Conservation (phyloP, 2,888 invertebrate genomes). For the Himalopsyche anomala region DNA sequence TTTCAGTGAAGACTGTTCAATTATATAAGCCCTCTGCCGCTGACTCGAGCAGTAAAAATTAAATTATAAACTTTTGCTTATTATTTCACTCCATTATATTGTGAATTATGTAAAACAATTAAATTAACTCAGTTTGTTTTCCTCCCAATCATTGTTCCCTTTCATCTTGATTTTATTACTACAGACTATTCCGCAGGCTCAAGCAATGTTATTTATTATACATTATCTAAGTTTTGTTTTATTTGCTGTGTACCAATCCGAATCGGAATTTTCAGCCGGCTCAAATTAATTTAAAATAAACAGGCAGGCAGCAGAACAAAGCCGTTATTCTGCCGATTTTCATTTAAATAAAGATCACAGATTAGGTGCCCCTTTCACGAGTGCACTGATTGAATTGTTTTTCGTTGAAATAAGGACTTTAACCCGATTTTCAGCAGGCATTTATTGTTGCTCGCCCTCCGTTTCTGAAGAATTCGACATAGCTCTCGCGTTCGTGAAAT, state of each 20-base stretch:
- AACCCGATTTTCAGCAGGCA: slow-evolving; percentile 8
- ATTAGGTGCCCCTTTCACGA: slow-evolving; percentile 20
- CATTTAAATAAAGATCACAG: slow-evolving; percentile 47
- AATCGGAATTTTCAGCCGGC: slow-evolving; percentile 16
- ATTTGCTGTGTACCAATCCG: slow-evolving; percentile 5
- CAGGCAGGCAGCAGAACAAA: slow-evolving; percentile 8
- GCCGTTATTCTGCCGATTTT: slow-evolving; percentile 27
- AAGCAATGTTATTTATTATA: slow-evolving; percentile 19
- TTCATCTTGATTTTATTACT: slow-evolving; percentile 26
- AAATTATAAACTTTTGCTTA: slow-evolving; percentile 11
- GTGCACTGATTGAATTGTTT: slow-evolving; percentile 41
- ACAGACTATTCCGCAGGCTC: background rate
- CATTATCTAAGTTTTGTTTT: slow-evolving; percentile 34
- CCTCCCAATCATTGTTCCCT: slow-evolving; percentile 21
- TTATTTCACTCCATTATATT: slow-evolving; percentile 20
- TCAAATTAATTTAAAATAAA: slow-evolving; percentile 31
- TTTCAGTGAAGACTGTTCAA: background rate
- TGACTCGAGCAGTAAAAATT: background rate
- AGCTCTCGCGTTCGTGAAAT: slow-evolving; percentile 3
- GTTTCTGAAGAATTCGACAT: background rate
- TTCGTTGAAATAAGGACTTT: slow-evolving; percentile 42
- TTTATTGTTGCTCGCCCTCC: background rate
- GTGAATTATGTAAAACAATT: slow-evolving; percentile 12
- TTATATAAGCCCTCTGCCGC: background rate
- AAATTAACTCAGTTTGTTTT: slow-evolving; percentile 23